Evolutionary conservation across 2,888 invertebrate species (phyloP).

Genomic region (Erynnis tages): DNA sequence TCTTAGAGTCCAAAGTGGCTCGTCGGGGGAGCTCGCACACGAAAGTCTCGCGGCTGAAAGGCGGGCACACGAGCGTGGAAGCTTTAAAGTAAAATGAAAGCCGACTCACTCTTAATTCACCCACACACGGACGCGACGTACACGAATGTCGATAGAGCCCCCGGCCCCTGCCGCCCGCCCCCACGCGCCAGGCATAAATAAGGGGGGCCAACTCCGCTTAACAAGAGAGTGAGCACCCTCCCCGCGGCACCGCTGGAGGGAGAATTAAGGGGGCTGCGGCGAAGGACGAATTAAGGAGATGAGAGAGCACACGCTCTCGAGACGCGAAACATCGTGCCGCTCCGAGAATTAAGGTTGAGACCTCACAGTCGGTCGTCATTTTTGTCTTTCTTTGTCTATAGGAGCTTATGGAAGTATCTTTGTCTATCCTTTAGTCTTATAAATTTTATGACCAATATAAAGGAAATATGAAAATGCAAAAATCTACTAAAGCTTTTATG

Average conservation of each 20-base stretch:
- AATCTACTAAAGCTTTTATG: too few relatives aligned
- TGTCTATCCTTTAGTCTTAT: neutral
- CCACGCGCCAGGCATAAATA: constrained; percentile 69
- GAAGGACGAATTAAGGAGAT: constrained; percentile 82
- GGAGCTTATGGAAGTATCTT: neutral
- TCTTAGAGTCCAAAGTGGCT: constrained; percentile 62
- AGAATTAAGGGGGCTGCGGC: constrained; percentile 77
- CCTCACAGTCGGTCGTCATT: constrained; percentile 31
- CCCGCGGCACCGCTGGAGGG: constrained; percentile 63
- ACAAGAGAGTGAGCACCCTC: constrained; percentile 72
- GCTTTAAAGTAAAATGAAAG: constrained; percentile 80
- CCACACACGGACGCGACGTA: constrained; percentile 67
- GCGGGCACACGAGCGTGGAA: constrained; percentile 78
- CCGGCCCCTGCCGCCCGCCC: constrained; percentile 48
- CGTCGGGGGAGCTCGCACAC: constrained; percentile 52
- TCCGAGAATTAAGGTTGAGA: constrained; percentile 67
- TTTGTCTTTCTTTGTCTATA: constrained; percentile 21
- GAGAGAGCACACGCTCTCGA: constrained; percentile 80
- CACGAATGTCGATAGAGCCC: constrained; percentile 62
- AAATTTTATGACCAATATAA: neutral
- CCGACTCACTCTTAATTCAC: constrained; percentile 81
- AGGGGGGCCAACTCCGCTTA: constrained; percentile 76
- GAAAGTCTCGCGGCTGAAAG: constrained; percentile 64
- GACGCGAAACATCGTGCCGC: constrained; percentile 70
- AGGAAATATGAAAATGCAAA: neutral